Evolutionary conservation across 2,888 invertebrate genomes (phyloP).

Genomic region (Diachrysia chrysitis): DNA sequence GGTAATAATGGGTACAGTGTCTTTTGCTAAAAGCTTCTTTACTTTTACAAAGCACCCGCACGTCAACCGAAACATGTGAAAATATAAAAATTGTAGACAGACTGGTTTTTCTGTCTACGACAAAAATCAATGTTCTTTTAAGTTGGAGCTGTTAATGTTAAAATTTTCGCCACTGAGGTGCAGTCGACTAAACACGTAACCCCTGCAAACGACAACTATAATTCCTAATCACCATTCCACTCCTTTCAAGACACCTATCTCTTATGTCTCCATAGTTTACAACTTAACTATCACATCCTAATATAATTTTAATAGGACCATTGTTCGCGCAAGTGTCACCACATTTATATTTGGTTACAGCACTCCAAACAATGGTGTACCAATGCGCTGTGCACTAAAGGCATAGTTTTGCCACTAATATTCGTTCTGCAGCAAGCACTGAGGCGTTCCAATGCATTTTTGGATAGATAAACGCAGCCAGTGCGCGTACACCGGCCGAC

Average conservation of each 20-base stretch:
- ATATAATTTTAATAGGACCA: not conserved
- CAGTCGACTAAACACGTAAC: not conserved
- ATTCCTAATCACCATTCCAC: not conserved
- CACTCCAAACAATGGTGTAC: slow-evolving; percentile 42
- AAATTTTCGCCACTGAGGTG: not conserved
- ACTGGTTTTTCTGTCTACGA: too few relatives aligned
- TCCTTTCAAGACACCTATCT: not conserved
- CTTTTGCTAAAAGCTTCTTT: not conserved
- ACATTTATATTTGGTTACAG: slow-evolving; percentile 39
- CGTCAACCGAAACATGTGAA: too few relatives aligned
- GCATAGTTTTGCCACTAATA: slow-evolving; percentile 41
- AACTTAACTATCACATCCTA: not conserved
- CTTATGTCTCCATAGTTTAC: not conserved
- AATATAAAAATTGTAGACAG: too few relatives aligned
- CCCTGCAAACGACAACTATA: not conserved
- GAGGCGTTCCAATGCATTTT: slow-evolving; percentile 92
- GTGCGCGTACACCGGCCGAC: slow-evolving; percentile 93
- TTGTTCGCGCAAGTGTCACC: not conserved
- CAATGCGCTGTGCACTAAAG: slow-evolving; percentile 34
- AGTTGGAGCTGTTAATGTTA: not conserved
- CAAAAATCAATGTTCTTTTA: not conserved
- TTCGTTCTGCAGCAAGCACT: slow-evolving; percentile 37
- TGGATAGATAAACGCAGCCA: slow-evolving; percentile 96
- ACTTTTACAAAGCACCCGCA: not conserved
- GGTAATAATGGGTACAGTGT: not conserved